Evolutionary conservation across 2,888 invertebrate species (phyloP).

Genomic region (Ellobium chinense): DNA sequence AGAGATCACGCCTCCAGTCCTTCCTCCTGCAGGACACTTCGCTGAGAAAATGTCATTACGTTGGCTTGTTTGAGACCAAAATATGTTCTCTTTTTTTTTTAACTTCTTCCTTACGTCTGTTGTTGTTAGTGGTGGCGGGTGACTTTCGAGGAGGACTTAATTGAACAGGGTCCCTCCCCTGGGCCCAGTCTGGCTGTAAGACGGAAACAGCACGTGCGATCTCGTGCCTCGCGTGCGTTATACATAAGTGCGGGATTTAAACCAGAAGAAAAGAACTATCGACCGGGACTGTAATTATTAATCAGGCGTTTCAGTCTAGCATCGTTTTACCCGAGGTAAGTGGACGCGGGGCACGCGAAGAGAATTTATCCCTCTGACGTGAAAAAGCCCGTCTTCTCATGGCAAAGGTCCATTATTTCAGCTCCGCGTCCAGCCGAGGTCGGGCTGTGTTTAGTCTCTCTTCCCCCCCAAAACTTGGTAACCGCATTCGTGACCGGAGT

Average conservation of each 20-base stretch:
- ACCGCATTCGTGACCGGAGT: slow-evolving; percentile 15
- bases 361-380: slow-evolving; percentile 5
- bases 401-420: slow-evolving; percentile 35
- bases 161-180: background rate
- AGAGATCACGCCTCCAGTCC: no score
- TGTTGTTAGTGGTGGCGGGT: background rate
- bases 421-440: slow-evolving; percentile 24
- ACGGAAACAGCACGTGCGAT: background rate
- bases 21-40: no score
- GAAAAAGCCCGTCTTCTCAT: slow-evolving; percentile 16
- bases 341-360: slow-evolving; percentile 10
- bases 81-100: no score
- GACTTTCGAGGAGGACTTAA: background rate
- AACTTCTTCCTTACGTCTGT: no score
- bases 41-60: no score
- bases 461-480: slow-evolving; percentile 24
- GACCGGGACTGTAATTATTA: slow-evolving; percentile 33
- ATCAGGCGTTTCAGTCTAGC: slow-evolving; percentile 12
- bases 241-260: background rate
- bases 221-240: background rate
- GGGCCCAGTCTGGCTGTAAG: background rate
- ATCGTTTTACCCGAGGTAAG: slow-evolving; percentile 12
- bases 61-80: no score
- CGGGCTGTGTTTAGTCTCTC: background rate
- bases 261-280: background rate